A percentile compares a stretch with the other conserved stretches of the same genome.
Conservation (phyloP, 2,113 vertebrate species). For the Mesocricetus auratus region DNA sequence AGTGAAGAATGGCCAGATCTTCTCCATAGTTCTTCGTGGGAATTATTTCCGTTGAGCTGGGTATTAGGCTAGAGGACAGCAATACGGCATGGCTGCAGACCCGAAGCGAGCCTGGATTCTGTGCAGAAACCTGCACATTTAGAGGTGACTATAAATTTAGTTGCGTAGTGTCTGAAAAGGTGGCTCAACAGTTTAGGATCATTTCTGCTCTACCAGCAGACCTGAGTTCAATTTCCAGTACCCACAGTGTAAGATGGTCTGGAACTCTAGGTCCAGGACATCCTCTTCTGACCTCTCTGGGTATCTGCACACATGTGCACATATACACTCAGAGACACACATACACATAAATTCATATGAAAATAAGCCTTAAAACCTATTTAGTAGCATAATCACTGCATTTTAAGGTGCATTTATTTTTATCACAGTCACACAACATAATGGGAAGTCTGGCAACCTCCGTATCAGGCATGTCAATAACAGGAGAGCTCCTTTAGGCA, state of each 20-base stretch:
- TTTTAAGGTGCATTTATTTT: slow-evolving; percentile 44
- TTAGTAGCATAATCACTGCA: not conserved
- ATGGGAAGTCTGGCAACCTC: slow-evolving; percentile 19
- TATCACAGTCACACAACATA: not conserved
- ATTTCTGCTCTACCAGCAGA: not conserved
- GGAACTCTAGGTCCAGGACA: not conserved
- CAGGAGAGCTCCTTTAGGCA: not conserved
- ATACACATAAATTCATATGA: not conserved
- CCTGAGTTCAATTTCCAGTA: not conserved
- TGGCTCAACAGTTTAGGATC: not conserved
- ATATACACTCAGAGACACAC: not conserved
- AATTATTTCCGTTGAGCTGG: not conserved
- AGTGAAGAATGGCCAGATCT: not conserved
- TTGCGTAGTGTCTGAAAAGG: no score
- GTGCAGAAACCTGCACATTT: not conserved
- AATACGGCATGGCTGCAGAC: not conserved
- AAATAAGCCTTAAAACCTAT: not conserved
- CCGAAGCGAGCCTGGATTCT: not conserved
- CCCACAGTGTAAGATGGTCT: not conserved
- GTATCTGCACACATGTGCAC: not conserved
- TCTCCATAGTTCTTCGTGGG: not conserved
- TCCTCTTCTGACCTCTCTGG: not conserved
- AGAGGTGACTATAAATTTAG: slow-evolving; percentile 21
- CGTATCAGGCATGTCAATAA: slow-evolving; percentile 21
- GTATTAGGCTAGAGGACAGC: not conserved